Evolutionary conservation across 2,113 vertebrate genomes (phyloP).

Genomic region (Pseudolaguvia tuberculata): DNA sequence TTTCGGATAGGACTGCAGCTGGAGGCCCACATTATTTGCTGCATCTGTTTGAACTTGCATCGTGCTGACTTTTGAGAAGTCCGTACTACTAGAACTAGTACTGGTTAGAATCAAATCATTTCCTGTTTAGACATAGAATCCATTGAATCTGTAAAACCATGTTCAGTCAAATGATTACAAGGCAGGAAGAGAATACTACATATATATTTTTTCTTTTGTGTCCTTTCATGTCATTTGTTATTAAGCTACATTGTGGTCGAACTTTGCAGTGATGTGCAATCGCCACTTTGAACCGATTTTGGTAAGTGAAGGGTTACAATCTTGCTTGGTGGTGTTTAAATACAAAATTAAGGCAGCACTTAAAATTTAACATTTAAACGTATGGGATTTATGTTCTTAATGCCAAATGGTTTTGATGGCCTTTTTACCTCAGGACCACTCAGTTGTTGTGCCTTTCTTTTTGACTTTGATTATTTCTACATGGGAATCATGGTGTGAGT

Average conservation of each 20-base stretch:
- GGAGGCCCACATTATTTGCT: neutral
- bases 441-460: conserved; percentile 59
- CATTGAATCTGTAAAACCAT: neutral
- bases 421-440: conserved; percentile 62
- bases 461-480: conserved; percentile 33
- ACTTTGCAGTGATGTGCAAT: neutral
- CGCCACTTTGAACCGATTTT: neutral
- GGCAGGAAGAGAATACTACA: neutral
- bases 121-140: neutral
- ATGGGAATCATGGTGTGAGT: conserved; percentile 11
- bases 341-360: conserved; percentile 9
- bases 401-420: conserved; percentile 52
- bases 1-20: neutral
- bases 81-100: neutral
- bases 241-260: neutral
- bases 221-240: neutral
- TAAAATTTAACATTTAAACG: conserved; percentile 8
- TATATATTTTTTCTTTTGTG: no score
- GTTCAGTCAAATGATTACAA: neutral
- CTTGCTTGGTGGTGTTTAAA: neutral
- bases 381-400: conserved; percentile 40
- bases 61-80: neutral
- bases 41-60: neutral
- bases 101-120: neutral
- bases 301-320: neutral